Base-by-base conservation (phyloP, 30 jellyfish, hydroid and myxozoan species). In the Nemopilema nomurai region DNA sequence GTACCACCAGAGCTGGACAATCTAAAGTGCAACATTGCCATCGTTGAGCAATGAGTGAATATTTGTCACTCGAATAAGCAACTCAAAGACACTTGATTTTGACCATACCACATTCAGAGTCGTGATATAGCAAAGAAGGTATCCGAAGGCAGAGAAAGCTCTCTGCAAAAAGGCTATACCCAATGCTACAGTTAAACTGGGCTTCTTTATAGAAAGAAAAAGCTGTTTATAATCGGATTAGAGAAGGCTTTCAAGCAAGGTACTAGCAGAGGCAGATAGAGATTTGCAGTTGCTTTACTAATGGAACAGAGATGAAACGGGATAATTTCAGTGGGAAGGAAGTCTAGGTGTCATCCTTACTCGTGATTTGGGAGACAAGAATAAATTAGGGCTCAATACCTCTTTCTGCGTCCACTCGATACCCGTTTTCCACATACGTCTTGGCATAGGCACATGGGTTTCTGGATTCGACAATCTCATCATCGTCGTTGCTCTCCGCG, bases 361-460 rank as follows among this genome's bases (percentile, higher is more conserved):
- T 64, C 8, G 74, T 8, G 31, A 25, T 1, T 21, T 1, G 51
- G 30, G 26, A 33, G 9, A 71, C 30, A 31, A 71, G 3, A 41
- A 41, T 3, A 41, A 41, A 13, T 3, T 41, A 41, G 57, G 6
- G 57, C 57, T 41, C 33, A 73, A 33, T 74, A 84, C 93, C 93
- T 84, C 76, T 84, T 49, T 84, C 93, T 67, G 24, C 63, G 74
- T 74, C 49, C 26, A 26, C 73, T 84, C 69, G 31, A 26, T 63
- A 30, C 69, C 77, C 64, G 85, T 66, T 52, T 23, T 79, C 85
- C 24, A 74, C 19, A 22, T 71, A 71, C 50, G 87, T 23, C 81
- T 63, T 73, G 16, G 93, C 93, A 74, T 73, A 84, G 8, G 87
- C 93, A 69, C 93, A 84, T 13, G 87, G 63, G 86, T 77, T 86